phyloP scores from a whole-genome alignment of 2,888 invertebrate species.

The Allophyes oxyacanthae region DNA sequence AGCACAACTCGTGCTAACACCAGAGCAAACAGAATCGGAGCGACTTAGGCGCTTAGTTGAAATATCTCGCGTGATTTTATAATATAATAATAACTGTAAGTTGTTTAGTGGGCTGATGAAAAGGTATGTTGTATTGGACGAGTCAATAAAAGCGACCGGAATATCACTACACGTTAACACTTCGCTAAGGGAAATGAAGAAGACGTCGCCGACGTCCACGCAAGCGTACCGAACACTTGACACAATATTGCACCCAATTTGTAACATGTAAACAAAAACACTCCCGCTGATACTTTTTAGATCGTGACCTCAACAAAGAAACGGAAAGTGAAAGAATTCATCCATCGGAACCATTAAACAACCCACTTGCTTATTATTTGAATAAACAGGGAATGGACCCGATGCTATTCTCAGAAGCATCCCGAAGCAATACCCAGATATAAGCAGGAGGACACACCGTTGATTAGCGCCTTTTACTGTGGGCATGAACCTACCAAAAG shows the following conservation, averaged over 20 bases:
- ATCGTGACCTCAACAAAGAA: slow-evolving; percentile 73
- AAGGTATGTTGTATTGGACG: slow-evolving; percentile 65
- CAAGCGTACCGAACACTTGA: slow-evolving; percentile 15
- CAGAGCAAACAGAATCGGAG: slow-evolving; percentile 76
- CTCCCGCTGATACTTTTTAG: slow-evolving; percentile 62
- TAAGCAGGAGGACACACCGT: slow-evolving; percentile 77
- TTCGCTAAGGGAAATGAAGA: slow-evolving; percentile 54
- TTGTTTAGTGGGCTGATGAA: slow-evolving; percentile 75
- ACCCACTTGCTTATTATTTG: slow-evolving; percentile 77
- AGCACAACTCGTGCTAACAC: slow-evolving; percentile 77
- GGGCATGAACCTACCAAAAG: slow-evolving; percentile 54
- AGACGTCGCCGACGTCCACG: slow-evolving; percentile 16
- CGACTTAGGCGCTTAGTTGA: slow-evolving; percentile 64
- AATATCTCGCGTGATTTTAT: slow-evolving; percentile 84
- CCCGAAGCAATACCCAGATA: slow-evolving; percentile 72
- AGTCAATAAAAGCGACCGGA: slow-evolving; percentile 79
- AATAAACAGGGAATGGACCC: slow-evolving; percentile 76
- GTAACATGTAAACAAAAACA: slow-evolving; percentile 41
- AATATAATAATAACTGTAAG: slow-evolving; percentile 85
- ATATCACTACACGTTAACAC: slow-evolving; percentile 75
- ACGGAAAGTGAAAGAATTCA: slow-evolving; percentile 81
- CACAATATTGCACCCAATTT: slow-evolving; percentile 49
- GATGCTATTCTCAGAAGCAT: slow-evolving; percentile 79
- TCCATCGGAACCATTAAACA: slow-evolving; percentile 76
- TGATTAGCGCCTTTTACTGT: slow-evolving; percentile 81